These are phyloP conservation scores for Trochalopteron elliotii DNA, from an alignment of 2,113 vertebrate genomes.

Conservation along the genomic window DNA sequence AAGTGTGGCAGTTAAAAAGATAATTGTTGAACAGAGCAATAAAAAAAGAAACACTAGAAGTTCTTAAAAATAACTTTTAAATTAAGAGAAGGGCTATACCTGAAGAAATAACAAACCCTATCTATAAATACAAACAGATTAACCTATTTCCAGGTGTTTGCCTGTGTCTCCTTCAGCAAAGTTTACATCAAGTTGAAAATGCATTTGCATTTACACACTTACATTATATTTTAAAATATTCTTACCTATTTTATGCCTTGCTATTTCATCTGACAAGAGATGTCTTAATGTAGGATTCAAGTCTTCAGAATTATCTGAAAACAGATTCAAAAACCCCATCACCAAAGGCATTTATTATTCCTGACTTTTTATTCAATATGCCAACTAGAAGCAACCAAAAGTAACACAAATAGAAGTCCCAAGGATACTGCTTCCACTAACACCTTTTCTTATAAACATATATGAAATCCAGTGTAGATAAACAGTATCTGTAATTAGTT, in stretches of 20 bases:
- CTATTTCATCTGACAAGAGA: neutral
- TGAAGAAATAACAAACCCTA: neutral
- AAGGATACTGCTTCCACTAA: neutral
- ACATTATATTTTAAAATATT: neutral
- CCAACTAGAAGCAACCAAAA: neutral
- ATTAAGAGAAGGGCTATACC: neutral
- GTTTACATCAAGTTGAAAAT: neutral
- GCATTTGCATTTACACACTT: neutral
- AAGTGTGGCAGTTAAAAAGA: neutral
- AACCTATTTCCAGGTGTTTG: neutral
- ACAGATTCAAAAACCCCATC: neutral
- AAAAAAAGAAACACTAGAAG: neutral
- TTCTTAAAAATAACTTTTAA: neutral
- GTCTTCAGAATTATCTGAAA: constrained; percentile 23
- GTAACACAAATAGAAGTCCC: neutral
- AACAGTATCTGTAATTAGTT: neutral
- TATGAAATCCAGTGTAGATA: neutral
- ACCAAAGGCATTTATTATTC: neutral
- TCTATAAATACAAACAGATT: neutral
- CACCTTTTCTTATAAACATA: neutral
- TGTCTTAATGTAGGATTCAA: neutral
- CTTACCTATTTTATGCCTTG: constrained; percentile 54
- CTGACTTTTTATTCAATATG: neutral
- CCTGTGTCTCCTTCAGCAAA: neutral
- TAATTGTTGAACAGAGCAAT: neutral